Conservation (phyloP, 2,113 vertebrate species). For the Centropus unirufus region DNA sequence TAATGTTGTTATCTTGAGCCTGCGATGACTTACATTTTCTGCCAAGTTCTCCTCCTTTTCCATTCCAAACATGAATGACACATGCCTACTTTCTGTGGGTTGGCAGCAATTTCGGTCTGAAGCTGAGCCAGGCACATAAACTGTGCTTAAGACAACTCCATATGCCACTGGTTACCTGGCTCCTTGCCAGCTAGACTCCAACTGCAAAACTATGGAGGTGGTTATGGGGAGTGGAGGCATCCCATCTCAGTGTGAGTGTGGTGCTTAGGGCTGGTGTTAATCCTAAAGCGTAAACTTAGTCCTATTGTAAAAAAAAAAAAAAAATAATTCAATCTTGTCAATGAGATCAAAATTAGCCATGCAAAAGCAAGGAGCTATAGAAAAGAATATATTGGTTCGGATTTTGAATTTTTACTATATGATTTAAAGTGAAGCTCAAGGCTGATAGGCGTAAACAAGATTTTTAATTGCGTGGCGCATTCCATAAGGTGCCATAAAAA, state of each 20-base stretch:
- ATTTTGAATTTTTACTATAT: background rate
- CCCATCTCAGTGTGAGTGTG: fast-evolving
- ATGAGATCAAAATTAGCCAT: background rate
- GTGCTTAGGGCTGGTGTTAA: background rate
- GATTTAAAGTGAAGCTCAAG: background rate
- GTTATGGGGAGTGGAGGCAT: background rate
- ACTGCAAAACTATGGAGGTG: background rate
- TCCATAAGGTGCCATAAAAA: background rate
- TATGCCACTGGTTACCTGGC: background rate
- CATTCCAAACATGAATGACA: background rate
- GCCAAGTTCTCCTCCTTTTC: background rate
- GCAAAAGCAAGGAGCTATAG: no score
- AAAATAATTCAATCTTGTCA: background rate
- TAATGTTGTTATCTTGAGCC: background rate
- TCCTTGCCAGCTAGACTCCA: background rate
- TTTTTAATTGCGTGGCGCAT: background rate
- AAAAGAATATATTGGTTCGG: background rate
- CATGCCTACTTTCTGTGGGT: background rate
- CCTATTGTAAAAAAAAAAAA: background rate
- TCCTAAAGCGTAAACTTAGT: background rate
- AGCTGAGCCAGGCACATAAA: background rate
- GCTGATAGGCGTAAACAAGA: background rate
- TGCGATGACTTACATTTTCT: background rate
- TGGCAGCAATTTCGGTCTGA: background rate
- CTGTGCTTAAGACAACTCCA: background rate